phyloP scores from a whole-genome alignment of 2,797 vertebrate species.

The Mus minutoides region DNA sequence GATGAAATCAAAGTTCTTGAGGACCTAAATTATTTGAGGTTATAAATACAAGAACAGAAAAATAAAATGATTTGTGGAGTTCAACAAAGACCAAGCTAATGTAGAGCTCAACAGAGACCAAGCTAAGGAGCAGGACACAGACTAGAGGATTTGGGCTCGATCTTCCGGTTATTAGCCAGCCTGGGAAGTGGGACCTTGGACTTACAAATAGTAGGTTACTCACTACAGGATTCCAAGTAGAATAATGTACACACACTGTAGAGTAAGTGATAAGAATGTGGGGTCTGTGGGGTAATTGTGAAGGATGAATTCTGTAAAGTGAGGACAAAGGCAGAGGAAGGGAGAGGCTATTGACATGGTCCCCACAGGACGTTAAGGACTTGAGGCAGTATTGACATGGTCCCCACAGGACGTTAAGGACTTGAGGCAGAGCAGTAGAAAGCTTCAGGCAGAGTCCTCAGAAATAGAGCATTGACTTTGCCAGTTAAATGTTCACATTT shows the following conservation, averaged over 20 bases:
- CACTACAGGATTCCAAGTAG: neutral
- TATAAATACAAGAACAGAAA: neutral
- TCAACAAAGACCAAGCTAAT: neutral
- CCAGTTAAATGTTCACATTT: constrained; percentile 19
- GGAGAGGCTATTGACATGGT: neutral
- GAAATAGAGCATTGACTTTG: constrained; percentile 46
- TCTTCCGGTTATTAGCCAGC: neutral
- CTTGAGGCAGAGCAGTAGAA: neutral
- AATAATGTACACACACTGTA: neutral
- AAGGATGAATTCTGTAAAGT: neutral
- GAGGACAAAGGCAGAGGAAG: neutral
- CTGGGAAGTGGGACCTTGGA: neutral
- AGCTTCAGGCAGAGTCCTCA: constrained; percentile 52
- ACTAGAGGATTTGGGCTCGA: neutral
- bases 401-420: neutral
- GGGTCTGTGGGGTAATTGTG: neutral
- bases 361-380: neutral
- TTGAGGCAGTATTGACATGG: neutral
- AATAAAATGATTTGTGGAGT: neutral
- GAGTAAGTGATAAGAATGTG: neutral
- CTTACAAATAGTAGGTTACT: neutral
- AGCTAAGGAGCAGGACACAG: neutral
- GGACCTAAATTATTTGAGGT: constrained; percentile 5
- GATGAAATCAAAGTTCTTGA: neutral
- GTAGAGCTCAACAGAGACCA: neutral